These are phyloP conservation scores for Acrobasis consociella DNA, from an alignment of 2,888 invertebrate genomes.

Conservation along the genomic window DNA sequence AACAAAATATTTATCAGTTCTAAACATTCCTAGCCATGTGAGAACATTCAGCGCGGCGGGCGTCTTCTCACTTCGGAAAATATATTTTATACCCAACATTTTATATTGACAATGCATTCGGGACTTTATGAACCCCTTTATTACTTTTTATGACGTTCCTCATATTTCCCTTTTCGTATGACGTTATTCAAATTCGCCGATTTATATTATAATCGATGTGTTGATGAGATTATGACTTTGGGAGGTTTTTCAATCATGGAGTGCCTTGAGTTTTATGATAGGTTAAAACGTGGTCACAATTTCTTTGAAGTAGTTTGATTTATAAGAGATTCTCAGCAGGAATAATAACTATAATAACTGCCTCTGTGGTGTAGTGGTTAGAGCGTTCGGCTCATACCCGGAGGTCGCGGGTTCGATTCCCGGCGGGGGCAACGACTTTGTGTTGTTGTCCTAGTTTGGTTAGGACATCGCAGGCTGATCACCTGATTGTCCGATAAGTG, in stretches of 20 bases:
- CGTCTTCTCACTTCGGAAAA: conserved; percentile 46
- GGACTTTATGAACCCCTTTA: conserved; percentile 66
- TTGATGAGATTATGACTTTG: conserved; percentile 45
- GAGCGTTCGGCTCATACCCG: too few relatives aligned
- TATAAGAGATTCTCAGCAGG: too few relatives aligned
- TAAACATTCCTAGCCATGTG: conserved; percentile 31
- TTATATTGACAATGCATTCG: conserved; percentile 59
- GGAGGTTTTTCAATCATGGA: conserved; percentile 5
- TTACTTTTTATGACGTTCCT: conserved; percentile 70
- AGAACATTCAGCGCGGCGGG: conserved; percentile 50
- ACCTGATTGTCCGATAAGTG: too few relatives aligned
- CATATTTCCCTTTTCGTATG: conserved; percentile 56
- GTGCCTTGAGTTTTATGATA: too few relatives aligned
- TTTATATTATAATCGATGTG: conserved; percentile 77
- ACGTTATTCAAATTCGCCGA: conserved; percentile 69
- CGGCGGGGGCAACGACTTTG: too few relatives aligned
- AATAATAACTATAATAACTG: too few relatives aligned
- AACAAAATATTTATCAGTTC: conserved; percentile 28
- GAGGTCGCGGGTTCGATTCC: too few relatives aligned
- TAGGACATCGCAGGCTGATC: too few relatives aligned
- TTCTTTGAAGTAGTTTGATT: too few relatives aligned
- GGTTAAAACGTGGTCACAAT: too few relatives aligned
- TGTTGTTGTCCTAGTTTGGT: too few relatives aligned
- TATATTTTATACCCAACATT: conserved; percentile 53
- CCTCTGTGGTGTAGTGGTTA: too few relatives aligned